A percentile compares a stretch with the other conserved stretches of the same genome.
Conservation (phyloP, 2,888 invertebrate species). For the Eurois occulta region DNA sequence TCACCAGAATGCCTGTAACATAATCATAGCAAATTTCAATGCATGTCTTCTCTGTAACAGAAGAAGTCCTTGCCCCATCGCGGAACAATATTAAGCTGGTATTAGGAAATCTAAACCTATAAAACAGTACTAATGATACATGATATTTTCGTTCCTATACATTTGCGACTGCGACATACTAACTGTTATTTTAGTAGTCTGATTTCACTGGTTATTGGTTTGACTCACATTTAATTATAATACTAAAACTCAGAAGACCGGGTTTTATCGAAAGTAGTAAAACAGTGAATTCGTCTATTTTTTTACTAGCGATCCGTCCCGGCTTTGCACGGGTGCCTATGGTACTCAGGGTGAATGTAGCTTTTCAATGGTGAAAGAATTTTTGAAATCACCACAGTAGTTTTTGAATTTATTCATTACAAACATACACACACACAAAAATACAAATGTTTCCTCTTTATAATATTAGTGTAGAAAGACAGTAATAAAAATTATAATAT, state of each 20-base stretch:
- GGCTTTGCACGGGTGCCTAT: too few relatives aligned
- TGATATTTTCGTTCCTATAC: not conserved
- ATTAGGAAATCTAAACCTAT: conserved; percentile 1
- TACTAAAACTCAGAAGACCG: conserved; percentile 12
- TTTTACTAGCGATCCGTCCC: too few relatives aligned
- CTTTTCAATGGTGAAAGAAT: too few relatives aligned
- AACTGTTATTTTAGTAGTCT: conserved; percentile 34
- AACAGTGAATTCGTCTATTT: not conserved
- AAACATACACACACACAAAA: too few relatives aligned
- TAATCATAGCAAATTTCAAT: not conserved
- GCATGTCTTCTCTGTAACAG: not conserved
- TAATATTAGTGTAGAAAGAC: too few relatives aligned
- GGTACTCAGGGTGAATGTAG: too few relatives aligned
- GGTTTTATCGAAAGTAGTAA: conserved; percentile 7
- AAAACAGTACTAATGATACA: conserved; percentile 8
- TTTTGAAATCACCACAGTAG: too few relatives aligned
- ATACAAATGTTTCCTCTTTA: too few relatives aligned
- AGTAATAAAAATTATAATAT: not conserved
- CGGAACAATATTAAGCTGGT: not conserved
- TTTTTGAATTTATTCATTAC: too few relatives aligned
- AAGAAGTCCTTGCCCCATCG: not conserved
- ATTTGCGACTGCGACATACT: conserved; percentile 17
- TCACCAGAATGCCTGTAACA: not conserved
- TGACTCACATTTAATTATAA: conserved; percentile 38
- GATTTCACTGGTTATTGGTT: conserved; percentile 14